Evolutionary conservation across 1,140 invertebrate species (phyloP).

Genomic region (Sarcophaga peregrina): DNA sequence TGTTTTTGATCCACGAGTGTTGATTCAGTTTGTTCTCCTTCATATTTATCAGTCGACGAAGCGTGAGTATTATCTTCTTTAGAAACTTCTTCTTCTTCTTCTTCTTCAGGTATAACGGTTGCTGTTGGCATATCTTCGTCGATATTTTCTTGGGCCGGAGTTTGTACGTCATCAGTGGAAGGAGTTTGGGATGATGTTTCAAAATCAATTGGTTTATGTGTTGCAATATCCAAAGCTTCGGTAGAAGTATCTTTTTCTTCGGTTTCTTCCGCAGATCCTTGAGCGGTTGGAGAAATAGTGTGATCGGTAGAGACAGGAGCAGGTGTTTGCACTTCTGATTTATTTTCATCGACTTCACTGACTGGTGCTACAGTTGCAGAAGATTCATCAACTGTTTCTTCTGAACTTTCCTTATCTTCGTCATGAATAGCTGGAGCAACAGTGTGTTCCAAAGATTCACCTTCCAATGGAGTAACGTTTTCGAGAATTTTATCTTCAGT

Average conservation of each 20-base stretch:
- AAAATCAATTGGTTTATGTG: constrained; percentile 11
- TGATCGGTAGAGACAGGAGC: background rate
- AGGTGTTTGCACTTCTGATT: constrained; percentile 16
- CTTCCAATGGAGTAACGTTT: background rate
- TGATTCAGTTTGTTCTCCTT: constrained; percentile 46
- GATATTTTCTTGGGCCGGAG: background rate
- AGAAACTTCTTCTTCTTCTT: constrained; percentile 14
- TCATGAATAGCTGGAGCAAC: constrained; percentile 12
- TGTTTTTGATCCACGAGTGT: constrained; percentile 43
- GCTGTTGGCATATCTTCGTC: constrained; percentile 32
- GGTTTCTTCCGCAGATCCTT: background rate
- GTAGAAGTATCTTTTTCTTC: background rate
- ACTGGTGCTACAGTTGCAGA: background rate
- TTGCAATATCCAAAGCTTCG: background rate
- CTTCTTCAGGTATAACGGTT: constrained; percentile 46
- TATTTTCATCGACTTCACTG: background rate
- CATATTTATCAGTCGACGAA: constrained; percentile 45
- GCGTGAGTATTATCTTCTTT: constrained; percentile 48
- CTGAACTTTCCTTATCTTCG: background rate
- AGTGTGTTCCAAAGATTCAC: constrained; percentile 19
- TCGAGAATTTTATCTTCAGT: constrained; percentile 42
- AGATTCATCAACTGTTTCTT: background rate
- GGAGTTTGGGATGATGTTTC: background rate
- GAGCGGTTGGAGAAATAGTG: background rate
- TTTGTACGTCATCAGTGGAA: background rate